Percentiles rank a stretch among this genome's conserved stretches.
phyloP scores from a whole-genome alignment of 2,888 invertebrate species.

The Tenthredo notha region DNA sequence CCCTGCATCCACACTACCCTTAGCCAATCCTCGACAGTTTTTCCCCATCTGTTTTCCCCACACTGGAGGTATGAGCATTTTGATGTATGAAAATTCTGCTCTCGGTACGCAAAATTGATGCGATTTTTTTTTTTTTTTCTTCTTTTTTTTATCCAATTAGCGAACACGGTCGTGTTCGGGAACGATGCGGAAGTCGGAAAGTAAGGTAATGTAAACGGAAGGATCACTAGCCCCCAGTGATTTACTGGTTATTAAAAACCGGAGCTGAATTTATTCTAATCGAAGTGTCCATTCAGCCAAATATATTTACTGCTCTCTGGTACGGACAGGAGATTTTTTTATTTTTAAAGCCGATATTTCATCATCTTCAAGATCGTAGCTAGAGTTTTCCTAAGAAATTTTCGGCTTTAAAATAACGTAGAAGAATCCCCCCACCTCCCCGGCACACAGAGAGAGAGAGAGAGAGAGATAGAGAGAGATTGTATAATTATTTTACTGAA shows the following conservation, averaged over 20 bases:
- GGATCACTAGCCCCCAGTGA: not conserved
- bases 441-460: not conserved
- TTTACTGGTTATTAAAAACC: not conserved
- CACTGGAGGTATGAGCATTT: not conserved
- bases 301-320: slow-evolving; percentile 18
- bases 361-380: not conserved
- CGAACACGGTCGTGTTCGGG: not conserved
- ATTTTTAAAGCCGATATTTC: slow-evolving; percentile 10
- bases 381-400: not conserved
- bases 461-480: slow-evolving; percentile 7
- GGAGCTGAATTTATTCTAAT: slow-evolving; percentile 12
- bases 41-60: slow-evolving; percentile 29
- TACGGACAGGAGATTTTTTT: not conserved
- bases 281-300: slow-evolving; percentile 7
- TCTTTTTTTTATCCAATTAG: not conserved
- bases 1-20: not conserved
- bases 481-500: slow-evolving; percentile 5
- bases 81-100: not conserved
- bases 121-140: too few species aligned
- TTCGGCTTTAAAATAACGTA: not conserved
- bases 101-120: not conserved
- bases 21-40: not conserved
- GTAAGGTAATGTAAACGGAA: not conserved
- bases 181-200: not conserved
- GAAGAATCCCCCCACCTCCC: not conserved